Evolutionary conservation across 2,113 vertebrate genomes (phyloP), one percentile per base, ranked within the genome.

Genomic region (Melanocharis versteri): DNA sequence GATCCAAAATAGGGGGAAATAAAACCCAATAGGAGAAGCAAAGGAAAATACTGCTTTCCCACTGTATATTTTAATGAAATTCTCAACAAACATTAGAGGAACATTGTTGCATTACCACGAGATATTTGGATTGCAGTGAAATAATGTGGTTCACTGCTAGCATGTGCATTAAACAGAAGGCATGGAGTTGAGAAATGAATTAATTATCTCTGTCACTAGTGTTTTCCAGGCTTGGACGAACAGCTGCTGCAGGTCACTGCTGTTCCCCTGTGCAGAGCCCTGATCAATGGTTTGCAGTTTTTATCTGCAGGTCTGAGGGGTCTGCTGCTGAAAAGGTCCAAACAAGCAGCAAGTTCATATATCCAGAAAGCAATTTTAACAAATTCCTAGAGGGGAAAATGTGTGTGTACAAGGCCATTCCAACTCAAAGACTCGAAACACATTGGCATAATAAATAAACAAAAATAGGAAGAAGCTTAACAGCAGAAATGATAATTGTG

Each of bases 381-480:
- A 57, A 10, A 77, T 80, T 77, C 57, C 50, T 73, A 26, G 76
- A 54, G 92, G 48, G 79, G 35, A 40, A 94, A 92, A 83, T 77
- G 64, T 77, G 66, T 77, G 26, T 15, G 4, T 42, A 70, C 14
- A 24, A 92, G 28, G 39, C 37, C 3, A 0, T 61, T 90, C 37
- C 58, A 66, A 42, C 47, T 73, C 27, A 47, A 83, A 82, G 60
- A 33, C 48, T 96, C 37, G 57, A 92, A 93, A 92, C 72, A 33
- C 53, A 33, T 40, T 48, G 65, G 27, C 70, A 64, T 72, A 79
- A 90, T 79, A 84, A 87, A 81, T 57, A 87, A 94, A 83, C 21
- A 83, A 64, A 95, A 95, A 91, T 84, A 95, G 76, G 72, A 95
- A 89, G 60, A 75, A 84, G 72, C n/a, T 87, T 50, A 84, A 78